Percentiles rank a stretch among this genome's conserved stretches.
Conservation (phyloP, 2,113 vertebrate species). For the Pseudolaguvia tuberculata region DNA sequence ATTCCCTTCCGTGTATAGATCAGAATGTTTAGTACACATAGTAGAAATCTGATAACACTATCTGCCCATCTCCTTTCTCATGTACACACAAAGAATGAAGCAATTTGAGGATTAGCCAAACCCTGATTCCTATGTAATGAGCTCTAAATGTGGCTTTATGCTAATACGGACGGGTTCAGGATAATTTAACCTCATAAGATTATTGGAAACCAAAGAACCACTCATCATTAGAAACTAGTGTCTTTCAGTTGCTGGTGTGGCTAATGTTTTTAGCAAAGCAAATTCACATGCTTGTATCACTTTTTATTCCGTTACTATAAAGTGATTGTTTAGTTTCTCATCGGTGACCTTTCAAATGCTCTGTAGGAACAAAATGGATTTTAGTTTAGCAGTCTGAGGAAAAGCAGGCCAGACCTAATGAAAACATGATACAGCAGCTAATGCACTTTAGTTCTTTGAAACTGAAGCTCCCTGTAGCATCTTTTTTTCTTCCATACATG, state of each 20-base stretch:
- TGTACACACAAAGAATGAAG: conserved; percentile 14
- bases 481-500: background rate
- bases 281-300: background rate
- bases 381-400: conserved; percentile 11
- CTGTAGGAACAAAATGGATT: background rate
- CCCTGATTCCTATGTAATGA: conserved; percentile 21
- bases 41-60: conserved; percentile 1
- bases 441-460: conserved; percentile 16
- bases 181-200: conserved; percentile 56
- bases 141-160: conserved; percentile 1
- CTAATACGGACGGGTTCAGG: conserved; percentile 20
- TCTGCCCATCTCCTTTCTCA: conserved; percentile 4
- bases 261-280: background rate
- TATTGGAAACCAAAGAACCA: conserved; percentile 39
- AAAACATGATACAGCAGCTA: conserved; percentile 49
- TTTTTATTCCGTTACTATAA: background rate
- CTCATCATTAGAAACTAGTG: background rate
- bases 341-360: background rate
- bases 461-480: background rate
- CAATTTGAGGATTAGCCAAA: conserved; percentile 1
- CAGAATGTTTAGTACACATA: background rate
- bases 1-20: background rate
- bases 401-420: conserved; percentile 56
- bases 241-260: background rate
- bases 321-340: background rate